These are phyloP conservation scores for Cettia cetti DNA, from an alignment of 2,113 vertebrate species.

Conservation along the genomic window DNA sequence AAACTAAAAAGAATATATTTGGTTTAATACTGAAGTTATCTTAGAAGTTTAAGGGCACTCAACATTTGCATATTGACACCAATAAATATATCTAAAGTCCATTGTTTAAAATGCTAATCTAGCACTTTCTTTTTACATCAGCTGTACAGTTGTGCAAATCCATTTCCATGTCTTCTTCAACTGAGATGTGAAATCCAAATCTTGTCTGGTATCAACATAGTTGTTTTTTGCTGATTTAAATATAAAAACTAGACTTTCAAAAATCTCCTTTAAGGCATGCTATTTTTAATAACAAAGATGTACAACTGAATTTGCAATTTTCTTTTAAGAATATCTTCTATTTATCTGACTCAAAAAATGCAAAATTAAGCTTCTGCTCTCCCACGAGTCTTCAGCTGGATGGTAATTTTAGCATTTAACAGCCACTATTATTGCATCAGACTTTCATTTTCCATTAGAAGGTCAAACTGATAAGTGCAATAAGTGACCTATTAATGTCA, in stretches of 20 bases:
- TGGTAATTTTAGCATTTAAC: background rate
- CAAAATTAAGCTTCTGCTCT: background rate
- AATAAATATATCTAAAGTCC: background rate
- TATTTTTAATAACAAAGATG: background rate
- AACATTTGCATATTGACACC: background rate
- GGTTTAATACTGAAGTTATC: background rate
- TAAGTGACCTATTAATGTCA: background rate
- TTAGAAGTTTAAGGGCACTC: background rate
- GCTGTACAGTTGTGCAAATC: background rate
- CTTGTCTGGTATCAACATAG: background rate
- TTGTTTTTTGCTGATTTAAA: background rate
- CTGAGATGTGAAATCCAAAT: background rate
- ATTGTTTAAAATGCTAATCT: background rate
- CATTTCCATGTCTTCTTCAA: slow-evolving; percentile 24
- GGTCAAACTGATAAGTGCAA: background rate
- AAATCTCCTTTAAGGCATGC: background rate
- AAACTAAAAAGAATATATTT: background rate
- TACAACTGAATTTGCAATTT: background rate
- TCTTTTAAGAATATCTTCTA: background rate
- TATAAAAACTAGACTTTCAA: background rate
- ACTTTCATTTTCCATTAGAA: background rate
- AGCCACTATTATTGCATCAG: background rate
- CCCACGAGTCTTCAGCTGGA: background rate
- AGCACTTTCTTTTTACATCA: background rate
- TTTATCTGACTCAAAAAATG: background rate